These are phyloP conservation scores for Cephus runcator DNA, from an alignment of 2,888 invertebrate species.

Conservation along the genomic window DNA sequence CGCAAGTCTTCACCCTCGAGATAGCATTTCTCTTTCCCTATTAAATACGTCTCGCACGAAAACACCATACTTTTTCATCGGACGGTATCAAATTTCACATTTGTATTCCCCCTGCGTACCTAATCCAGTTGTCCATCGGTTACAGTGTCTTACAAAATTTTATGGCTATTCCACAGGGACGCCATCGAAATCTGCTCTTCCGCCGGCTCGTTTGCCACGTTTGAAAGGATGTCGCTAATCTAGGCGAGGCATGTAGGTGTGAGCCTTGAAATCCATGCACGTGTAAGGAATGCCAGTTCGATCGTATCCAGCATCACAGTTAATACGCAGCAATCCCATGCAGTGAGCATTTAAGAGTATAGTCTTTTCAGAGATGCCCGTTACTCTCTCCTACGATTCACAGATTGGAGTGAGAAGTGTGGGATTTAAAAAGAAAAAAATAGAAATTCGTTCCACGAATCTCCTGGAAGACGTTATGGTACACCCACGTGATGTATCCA, in stretches of 20 bases:
- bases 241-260: not conserved
- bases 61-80: not conserved
- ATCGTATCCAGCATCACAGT: not conserved
- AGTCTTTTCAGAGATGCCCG: not conserved
- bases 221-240: slow-evolving; percentile 1
- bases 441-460: slow-evolving; percentile 1
- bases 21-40: not conserved
- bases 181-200: not conserved
- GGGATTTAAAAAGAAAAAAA: slow-evolving; percentile 24
- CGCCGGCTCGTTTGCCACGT: not conserved
- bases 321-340: not conserved
- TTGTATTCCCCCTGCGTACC: not conserved
- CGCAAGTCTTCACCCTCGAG: not conserved
- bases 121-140: too few relatives aligned
- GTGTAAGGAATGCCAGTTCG: not conserved
- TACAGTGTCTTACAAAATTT: not conserved
- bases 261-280: slow-evolving; percentile 1
- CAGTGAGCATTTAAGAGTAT: not conserved
- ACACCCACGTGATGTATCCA: not conserved
- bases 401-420: slow-evolving; percentile 13
- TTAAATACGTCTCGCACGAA: not conserved
- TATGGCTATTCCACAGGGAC: not conserved
- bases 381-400: not conserved
- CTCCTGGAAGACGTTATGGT: not conserved
- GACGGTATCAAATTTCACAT: not conserved